Percentiles rank a stretch among this genome's conserved stretches.
phyloP scores from a whole-genome alignment of 2,797 vertebrate genomes.

The Rachycentron canadum region DNA sequence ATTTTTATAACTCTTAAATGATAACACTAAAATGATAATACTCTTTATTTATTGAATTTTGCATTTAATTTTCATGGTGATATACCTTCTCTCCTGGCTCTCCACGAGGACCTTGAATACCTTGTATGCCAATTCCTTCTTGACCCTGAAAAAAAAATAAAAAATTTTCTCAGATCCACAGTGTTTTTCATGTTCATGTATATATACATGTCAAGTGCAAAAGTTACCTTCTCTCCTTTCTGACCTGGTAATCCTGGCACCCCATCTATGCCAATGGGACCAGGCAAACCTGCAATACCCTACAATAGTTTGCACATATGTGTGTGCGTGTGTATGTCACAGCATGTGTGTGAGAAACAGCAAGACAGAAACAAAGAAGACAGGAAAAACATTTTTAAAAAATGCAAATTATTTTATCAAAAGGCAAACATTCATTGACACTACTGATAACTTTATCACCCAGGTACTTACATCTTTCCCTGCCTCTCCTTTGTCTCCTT shows the following conservation, averaged over 20 bases:
- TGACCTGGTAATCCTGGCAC: constrained; percentile 86
- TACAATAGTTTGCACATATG: constrained; percentile 56
- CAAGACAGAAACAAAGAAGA: neutral
- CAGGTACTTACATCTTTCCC: constrained; percentile 87
- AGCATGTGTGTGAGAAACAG: constrained; percentile 14
- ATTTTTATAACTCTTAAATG: neutral
- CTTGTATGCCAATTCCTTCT: constrained; percentile 86
- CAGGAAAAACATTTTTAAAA: constrained; percentile 4
- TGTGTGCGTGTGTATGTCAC: neutral
- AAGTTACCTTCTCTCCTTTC: constrained; percentile 88
- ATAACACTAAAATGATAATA: constrained; percentile 6
- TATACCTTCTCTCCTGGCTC: constrained; percentile 88
- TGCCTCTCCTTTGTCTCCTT: constrained; percentile 88
- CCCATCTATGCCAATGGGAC: constrained; percentile 89
- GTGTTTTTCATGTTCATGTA: neutral
- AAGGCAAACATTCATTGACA: constrained; percentile 9
- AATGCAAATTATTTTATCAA: constrained; percentile 3
- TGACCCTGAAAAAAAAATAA: constrained; percentile 81
- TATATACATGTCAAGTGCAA: neutral
- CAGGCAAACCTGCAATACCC: constrained; percentile 90
- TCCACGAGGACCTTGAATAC: constrained; percentile 83
- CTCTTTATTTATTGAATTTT: neutral
- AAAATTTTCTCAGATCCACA: neutral
- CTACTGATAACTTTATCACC: constrained; percentile 26
- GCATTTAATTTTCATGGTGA: neutral